Conservation (phyloP, 1,140 invertebrate genomes). For the Bombus balteatus region DNA sequence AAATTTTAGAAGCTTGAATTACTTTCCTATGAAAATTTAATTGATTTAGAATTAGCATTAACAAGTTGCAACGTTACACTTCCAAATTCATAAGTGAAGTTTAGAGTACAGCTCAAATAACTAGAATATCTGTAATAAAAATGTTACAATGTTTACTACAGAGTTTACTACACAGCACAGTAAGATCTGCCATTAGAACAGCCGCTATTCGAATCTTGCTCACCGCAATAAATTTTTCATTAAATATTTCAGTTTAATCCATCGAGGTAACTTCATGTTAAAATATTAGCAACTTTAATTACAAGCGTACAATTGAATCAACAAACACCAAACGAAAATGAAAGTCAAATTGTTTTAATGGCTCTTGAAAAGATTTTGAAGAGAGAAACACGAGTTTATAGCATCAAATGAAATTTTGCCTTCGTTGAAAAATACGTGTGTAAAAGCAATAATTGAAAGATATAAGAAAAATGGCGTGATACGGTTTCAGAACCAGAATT, state of each 20-base stretch:
- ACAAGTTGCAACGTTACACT: background rate
- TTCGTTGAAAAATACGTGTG: background rate
- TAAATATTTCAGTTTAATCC: too few species aligned
- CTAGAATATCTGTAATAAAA: background rate
- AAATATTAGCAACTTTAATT: background rate
- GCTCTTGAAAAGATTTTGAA: too few species aligned
- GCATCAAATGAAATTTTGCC: background rate
- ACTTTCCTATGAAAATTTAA: background rate
- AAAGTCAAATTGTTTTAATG: too few species aligned
- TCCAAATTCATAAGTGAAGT: background rate
- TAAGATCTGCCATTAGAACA: too few species aligned
- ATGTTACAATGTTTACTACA: background rate
- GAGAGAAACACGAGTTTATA: background rate
- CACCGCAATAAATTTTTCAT: too few species aligned
- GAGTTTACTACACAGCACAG: too few species aligned
- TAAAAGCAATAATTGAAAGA: background rate
- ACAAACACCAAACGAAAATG: background rate
- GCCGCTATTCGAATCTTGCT: too few species aligned
- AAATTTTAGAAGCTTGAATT: background rate
- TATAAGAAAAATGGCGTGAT: background rate
- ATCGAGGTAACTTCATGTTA: background rate
- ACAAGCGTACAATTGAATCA: background rate
- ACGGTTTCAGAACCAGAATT: slow-evolving; percentile 75
- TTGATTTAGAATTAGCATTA: too few species aligned
- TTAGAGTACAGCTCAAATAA: background rate